Percentiles rank a stretch among this genome's conserved stretches.
Evolutionary conservation across 92 coral and sea anemone species (phyloP).

Genomic region (Umimayanthus chanpuru): DNA sequence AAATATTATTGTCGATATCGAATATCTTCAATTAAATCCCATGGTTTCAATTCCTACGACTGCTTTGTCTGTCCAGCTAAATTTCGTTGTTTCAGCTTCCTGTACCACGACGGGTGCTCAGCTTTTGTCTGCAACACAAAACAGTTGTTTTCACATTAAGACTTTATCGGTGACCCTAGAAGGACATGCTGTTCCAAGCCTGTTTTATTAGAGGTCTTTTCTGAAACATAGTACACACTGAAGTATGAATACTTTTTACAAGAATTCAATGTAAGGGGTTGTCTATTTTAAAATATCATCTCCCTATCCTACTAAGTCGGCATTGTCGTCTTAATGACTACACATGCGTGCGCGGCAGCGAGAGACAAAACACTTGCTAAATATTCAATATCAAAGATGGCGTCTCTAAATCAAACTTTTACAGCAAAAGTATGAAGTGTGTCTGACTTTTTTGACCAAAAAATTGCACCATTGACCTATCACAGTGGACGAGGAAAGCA

Average conservation of each 20-base stretch:
- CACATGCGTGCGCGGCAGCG: no score
- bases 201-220: neutral
- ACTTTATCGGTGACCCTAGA: neutral
- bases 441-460: no score
- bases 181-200: neutral
- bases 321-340: no score
- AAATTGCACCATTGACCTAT: no score
- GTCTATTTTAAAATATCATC: no score
- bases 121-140: constrained; percentile 71
- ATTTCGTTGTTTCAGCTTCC: constrained; percentile 74
- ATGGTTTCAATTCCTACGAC: neutral
- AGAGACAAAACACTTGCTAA: no score
- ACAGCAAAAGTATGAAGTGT: no score
- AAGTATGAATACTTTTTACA: neutral
- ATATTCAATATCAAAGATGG: no score
- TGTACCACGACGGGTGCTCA: constrained; percentile 90
- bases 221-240: neutral
- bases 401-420: no score
- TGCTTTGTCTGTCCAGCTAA: constrained; percentile 19
- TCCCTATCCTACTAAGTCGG: neutral
- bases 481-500: no score
- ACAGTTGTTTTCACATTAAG: neutral
- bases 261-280: neutral
- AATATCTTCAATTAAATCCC: neutral
- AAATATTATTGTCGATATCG: neutral